Percentiles rank a stretch among this genome's conserved stretches.
These are phyloP conservation scores for Eolophus roseicapilla DNA, from an alignment of 2,113 vertebrate genomes.

Conservation along the genomic window DNA sequence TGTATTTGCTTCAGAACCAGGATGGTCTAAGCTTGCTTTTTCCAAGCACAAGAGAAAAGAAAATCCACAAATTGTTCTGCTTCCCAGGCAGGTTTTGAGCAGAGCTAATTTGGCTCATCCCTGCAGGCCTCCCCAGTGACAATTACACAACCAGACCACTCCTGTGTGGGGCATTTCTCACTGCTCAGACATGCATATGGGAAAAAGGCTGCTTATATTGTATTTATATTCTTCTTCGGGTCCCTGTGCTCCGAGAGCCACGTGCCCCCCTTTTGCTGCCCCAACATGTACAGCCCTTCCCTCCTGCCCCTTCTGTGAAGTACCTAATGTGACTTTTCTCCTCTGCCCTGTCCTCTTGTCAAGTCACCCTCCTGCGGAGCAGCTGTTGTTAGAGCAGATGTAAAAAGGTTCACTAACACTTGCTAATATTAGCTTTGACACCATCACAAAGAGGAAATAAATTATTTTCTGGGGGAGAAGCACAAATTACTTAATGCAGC, in stretches of 20 bases:
- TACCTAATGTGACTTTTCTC: constrained; percentile 7
- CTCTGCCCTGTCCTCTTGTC: constrained; percentile 29
- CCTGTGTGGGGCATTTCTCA: background rate
- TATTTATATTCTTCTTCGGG: background rate
- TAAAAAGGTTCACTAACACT: constrained; percentile 31
- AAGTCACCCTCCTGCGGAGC: constrained; percentile 5
- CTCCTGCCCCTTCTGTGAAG: background rate
- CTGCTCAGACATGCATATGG: background rate
- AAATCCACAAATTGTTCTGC: background rate
- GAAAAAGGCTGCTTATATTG: background rate
- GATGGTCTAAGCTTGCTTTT: background rate
- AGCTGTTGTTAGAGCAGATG: constrained; percentile 48
- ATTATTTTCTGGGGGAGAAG: constrained; percentile 43
- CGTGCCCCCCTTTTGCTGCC: background rate
- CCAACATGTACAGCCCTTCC: background rate
- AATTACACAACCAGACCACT: background rate
- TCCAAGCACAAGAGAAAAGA: background rate
- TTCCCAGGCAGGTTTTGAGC: background rate
- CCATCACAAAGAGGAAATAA: constrained; percentile 32
- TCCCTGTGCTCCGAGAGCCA: background rate
- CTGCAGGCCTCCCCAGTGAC: background rate
- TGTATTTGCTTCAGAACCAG: background rate
- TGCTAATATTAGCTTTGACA: constrained; percentile 29
- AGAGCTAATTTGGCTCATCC: background rate
- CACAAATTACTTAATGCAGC: constrained; percentile 45